Evolutionary conservation across 2,113 vertebrate genomes (phyloP), one percentile per base, ranked within the genome.

Genomic region (Balaeniceps rex): DNA sequence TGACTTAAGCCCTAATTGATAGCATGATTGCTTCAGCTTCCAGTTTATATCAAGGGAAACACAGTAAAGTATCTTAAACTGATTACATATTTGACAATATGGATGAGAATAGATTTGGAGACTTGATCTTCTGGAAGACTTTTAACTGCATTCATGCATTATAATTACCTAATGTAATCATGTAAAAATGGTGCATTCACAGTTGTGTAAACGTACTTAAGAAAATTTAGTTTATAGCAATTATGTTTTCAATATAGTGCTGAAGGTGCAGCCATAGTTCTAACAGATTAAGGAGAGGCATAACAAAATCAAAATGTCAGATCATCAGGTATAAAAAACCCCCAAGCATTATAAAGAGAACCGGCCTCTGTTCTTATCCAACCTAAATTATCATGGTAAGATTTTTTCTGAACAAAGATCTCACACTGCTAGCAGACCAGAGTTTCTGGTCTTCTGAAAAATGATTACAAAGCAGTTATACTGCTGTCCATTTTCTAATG

Each of bases 1-100:
- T 93, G 95, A 94, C 91, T 97, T 92, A 96, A 95, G 82, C 87
- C 85, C 93, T 98, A 98, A 98, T 97, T 97, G 98, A 98, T 95
- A 91, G 93, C 86, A 91, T 86, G 97, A 97, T 98, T 98, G 87
- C 96, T 98, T 98, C 96, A 98, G 91, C 63, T 98, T 96, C 93
- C 89, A 97, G 74, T 91, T 96, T 95, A 94, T 93, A 97, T 96
- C 96, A 98, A 96, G 95, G 93, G 95, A 98, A 98, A 97, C 89
- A 96, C 25, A 68, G 91, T 66, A 91, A 98, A 98, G 84, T 95
- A 95, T 97, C 93, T 98, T 97, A 96, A 97, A 97, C 95, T 96
- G 94, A 98, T 97, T 97, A 95, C 58, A 40, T 58, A 95, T 96
- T 96, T 97, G 94, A 95, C 92, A 97, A 87, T 95, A 95, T 44